Conservation (phyloP, 2,888 invertebrate species). For the Amiota communis region DNA sequence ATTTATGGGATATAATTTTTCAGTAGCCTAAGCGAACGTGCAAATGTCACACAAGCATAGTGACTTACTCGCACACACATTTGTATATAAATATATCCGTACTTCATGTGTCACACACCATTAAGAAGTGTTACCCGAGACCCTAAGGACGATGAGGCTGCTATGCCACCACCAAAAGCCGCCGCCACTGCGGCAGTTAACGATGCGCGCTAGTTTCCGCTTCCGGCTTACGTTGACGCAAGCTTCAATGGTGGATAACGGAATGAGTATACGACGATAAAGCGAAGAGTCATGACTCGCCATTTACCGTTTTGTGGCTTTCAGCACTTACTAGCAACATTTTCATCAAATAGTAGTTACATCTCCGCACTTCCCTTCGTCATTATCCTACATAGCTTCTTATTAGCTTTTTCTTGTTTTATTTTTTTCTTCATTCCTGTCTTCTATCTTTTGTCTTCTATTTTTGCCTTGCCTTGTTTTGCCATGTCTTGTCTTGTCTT, state of each 20-base stretch:
- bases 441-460: neutral
- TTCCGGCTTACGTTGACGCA: neutral
- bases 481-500: too few species aligned
- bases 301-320: constrained; percentile 3
- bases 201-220: constrained; percentile 18
- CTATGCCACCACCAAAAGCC: neutral
- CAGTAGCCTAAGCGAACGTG: constrained; percentile 6
- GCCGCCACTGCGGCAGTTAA: constrained; percentile 2
- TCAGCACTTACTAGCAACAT: constrained; percentile 21
- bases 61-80: too few species aligned
- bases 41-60: neutral
- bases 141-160: too few species aligned
- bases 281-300: constrained; percentile 12
- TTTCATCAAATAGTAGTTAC: neutral
- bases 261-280: neutral
- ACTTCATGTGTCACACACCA: neutral
- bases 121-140: neutral
- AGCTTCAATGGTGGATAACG: neutral
- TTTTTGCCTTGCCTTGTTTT: too few species aligned
- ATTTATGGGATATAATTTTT: constrained; percentile 18
- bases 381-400: neutral
- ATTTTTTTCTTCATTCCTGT: neutral
- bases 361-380: too few species aligned
- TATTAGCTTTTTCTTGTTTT: neutral
- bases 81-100: neutral